Conservation (phyloP, 1,140 invertebrate genomes). For the Tetragonula clypearis region DNA sequence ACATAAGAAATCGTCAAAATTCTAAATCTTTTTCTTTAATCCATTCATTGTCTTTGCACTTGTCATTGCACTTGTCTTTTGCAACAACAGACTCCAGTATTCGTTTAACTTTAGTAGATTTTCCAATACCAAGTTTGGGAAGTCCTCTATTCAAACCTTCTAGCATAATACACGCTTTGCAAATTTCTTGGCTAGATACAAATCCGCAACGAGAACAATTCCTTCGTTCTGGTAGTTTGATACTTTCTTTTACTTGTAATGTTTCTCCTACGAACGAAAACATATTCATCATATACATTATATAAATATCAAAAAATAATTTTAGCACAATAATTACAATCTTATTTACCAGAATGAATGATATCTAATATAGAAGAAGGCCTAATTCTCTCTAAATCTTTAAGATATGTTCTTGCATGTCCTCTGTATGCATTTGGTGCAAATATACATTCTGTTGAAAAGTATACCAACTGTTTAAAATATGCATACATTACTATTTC, state of each 20-base stretch:
- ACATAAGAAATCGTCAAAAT: slow-evolving; percentile 51
- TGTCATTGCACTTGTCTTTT: slow-evolving; percentile 20
- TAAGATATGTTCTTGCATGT: slow-evolving; percentile 94
- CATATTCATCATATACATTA: slow-evolving; percentile 46
- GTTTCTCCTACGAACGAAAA: slow-evolving; percentile 88
- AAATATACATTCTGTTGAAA: slow-evolving; percentile 99
- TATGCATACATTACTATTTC: slow-evolving; percentile 99
- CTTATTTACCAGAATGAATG: slow-evolving; percentile 92
- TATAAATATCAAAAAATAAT: slow-evolving; percentile 3
- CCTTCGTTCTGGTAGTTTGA: slow-evolving; percentile 91
- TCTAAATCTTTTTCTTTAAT: slow-evolving; percentile 49
- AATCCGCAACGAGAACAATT: slow-evolving; percentile 95
- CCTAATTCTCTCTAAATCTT: slow-evolving; percentile 97
- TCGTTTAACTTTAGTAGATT: slow-evolving; percentile 89
- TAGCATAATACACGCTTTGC: slow-evolving; percentile 97
- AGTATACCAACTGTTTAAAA: slow-evolving; percentile 98
- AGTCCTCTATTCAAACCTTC: slow-evolving; percentile 97
- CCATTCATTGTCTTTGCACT: background rate
- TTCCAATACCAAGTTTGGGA: slow-evolving; percentile 93
- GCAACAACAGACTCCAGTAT: slow-evolving; percentile 60
- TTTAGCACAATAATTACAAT: background rate
- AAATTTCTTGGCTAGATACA: slow-evolving; percentile 97
- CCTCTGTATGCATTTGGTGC: slow-evolving; percentile 99
- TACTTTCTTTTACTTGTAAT: slow-evolving; percentile 90
- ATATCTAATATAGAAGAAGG: slow-evolving; percentile 98